Evolutionary conservation across 2,888 invertebrate species (phyloP).

Genomic region (Geophilus truncorum): DNA sequence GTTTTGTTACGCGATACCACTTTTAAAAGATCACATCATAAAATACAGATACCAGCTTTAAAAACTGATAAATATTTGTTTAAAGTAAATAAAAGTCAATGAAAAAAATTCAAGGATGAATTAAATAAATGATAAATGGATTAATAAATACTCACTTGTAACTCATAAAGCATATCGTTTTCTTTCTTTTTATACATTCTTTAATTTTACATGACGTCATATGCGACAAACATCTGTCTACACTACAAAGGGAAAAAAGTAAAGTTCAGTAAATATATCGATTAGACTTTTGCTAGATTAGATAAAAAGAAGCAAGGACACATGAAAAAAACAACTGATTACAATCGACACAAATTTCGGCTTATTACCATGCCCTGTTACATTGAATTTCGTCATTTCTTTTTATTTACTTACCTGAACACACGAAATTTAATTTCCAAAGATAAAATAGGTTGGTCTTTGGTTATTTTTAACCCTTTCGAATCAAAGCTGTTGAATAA

Average conservation of each 20-base stretch:
- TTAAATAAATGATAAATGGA: background rate
- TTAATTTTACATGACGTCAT: background rate
- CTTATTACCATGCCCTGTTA: too few relatives aligned
- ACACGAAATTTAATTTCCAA: background rate
- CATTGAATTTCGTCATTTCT: too few relatives aligned
- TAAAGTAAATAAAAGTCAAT: too few relatives aligned
- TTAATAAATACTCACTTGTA: background rate
- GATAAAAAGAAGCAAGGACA: background rate
- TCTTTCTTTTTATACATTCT: background rate
- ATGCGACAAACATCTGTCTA: background rate
- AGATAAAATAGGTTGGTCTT: background rate
- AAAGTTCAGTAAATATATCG: background rate
- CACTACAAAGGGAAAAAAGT: background rate
- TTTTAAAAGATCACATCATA: too few relatives aligned
- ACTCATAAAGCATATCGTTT: background rate
- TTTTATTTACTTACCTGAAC: background rate
- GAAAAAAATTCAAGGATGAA: too few relatives aligned
- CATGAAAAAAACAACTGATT: background rate
- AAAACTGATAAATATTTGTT: too few relatives aligned
- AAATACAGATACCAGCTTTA: too few relatives aligned
- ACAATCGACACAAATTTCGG: too few relatives aligned
- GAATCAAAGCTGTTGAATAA: background rate
- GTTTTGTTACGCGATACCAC: too few relatives aligned
- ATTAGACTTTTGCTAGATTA: background rate
- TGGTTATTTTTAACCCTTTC: constrained; percentile 8